These are phyloP conservation scores for Vireo altiloquus DNA, from an alignment of 2,113 vertebrate genomes.

Conservation along the genomic window DNA sequence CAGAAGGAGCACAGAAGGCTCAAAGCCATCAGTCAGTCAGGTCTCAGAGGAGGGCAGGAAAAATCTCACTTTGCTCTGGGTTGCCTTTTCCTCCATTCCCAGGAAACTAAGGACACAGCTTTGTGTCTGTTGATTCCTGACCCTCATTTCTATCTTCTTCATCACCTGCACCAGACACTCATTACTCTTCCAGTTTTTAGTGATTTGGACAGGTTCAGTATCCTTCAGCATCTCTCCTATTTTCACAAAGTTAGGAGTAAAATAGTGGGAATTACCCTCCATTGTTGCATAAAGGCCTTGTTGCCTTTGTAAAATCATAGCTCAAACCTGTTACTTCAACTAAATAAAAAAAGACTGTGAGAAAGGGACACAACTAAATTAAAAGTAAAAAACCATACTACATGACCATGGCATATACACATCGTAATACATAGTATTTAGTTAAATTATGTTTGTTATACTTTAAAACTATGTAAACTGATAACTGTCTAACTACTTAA, in stretches of 20 bases:
- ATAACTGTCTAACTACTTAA: no score
- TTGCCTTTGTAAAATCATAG: no score
- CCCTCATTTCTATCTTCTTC: neutral
- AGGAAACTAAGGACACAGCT: neutral
- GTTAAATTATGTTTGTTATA: no score
- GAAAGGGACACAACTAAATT: no score
- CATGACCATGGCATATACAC: no score
- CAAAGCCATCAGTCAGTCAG: neutral
- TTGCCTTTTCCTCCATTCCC: neutral
- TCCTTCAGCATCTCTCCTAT: neutral
- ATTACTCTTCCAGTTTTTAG: neutral
- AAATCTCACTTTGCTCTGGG: neutral
- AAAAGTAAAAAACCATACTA: no score
- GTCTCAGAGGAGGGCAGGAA: neutral
- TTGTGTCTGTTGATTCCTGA: accelerated
- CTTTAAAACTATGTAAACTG: no score
- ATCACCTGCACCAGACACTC: neutral
- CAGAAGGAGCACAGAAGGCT: neutral
- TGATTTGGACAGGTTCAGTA: neutral
- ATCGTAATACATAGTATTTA: no score
- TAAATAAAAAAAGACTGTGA: no score
- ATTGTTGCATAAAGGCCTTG: no score
- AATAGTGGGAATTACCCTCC: neutral
- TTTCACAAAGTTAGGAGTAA: neutral
- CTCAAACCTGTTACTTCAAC: no score